Percentiles rank a stretch among this genome's conserved stretches.
phyloP scores from a whole-genome alignment of 2,888 invertebrate genomes.

The Atherix ibis region DNA sequence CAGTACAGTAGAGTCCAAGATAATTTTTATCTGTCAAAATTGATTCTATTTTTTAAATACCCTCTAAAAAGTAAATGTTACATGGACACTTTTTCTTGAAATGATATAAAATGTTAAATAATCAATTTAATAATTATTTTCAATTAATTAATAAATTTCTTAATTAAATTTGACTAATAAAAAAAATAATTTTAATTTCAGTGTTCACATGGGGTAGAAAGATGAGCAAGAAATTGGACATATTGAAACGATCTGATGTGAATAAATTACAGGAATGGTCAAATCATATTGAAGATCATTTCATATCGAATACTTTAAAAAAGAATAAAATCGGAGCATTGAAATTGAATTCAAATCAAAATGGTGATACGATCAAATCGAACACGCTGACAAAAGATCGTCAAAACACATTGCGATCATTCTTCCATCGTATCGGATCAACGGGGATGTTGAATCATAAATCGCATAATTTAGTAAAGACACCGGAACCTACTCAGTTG shows the following conservation, averaged over 20 bases:
- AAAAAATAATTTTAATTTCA: conserved; percentile 34
- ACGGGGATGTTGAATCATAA: conserved; percentile 53
- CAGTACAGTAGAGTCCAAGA: too few species aligned
- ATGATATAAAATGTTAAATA: too few species aligned
- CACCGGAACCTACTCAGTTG: conserved; percentile 25
- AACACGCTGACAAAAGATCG: conserved; percentile 12
- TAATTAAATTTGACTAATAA: too few species aligned
- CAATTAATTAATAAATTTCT: too few species aligned
- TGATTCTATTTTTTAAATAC: too few species aligned
- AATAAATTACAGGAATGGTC: conserved; percentile 35
- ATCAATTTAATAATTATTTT: too few species aligned
- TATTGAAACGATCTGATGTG: conserved; percentile 48
- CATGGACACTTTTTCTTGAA: too few species aligned
- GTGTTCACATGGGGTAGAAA: conserved; percentile 62
- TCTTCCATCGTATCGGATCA: conserved; percentile 60
- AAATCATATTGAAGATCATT: not conserved
- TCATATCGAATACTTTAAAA: conserved; percentile 32
- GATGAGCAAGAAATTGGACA: conserved; percentile 63
- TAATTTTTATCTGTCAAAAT: too few species aligned
- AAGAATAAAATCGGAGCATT: conserved; percentile 41
- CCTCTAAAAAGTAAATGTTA: too few species aligned
- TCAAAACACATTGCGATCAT: conserved; percentile 49
- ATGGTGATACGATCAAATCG: conserved; percentile 10
- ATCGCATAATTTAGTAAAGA: conserved; percentile 27
- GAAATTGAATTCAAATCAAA: conserved; percentile 25